phyloP scores from a whole-genome alignment of 2,888 invertebrate species.

The Margaritifera margaritifera region DNA sequence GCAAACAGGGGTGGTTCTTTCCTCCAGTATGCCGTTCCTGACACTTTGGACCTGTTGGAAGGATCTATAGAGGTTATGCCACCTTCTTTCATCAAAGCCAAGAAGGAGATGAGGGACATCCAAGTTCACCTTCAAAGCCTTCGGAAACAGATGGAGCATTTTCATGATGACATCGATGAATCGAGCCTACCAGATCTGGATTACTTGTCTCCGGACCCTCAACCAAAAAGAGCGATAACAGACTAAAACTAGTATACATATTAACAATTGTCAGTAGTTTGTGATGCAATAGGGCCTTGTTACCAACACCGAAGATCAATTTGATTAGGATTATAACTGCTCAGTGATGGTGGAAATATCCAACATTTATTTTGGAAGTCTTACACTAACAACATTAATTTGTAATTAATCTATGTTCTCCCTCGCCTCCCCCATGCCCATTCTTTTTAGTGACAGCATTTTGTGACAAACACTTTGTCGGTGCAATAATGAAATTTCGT shows the following conservation, averaged over 20 bases:
- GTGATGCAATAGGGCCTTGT: too few species aligned
- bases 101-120: slow-evolving; percentile 65
- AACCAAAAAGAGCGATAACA: slow-evolving; percentile 32
- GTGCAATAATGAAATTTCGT: too few species aligned
- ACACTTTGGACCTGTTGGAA: slow-evolving; percentile 48
- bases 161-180: slow-evolving; percentile 54
- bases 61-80: slow-evolving; percentile 48
- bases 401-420: too few species aligned
- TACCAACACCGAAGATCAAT: too few species aligned
- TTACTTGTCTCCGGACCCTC: slow-evolving; percentile 36
- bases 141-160: slow-evolving; percentile 59
- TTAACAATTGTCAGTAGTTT: too few species aligned
- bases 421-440: too few species aligned
- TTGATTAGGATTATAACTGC: too few species aligned
- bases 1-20: slow-evolving; percentile 23
- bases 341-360: too few species aligned
- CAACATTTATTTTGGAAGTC: too few species aligned
- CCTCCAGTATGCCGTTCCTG: slow-evolving; percentile 32
- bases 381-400: too few species aligned
- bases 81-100: slow-evolving; percentile 56
- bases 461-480: too few species aligned
- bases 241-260: slow-evolving; percentile 21
- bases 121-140: slow-evolving; percentile 60
- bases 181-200: slow-evolving; percentile 34
- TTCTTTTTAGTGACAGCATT: too few species aligned